Conservation (phyloP, 2,113 vertebrate genomes). For the Ondatra zibethicus region DNA sequence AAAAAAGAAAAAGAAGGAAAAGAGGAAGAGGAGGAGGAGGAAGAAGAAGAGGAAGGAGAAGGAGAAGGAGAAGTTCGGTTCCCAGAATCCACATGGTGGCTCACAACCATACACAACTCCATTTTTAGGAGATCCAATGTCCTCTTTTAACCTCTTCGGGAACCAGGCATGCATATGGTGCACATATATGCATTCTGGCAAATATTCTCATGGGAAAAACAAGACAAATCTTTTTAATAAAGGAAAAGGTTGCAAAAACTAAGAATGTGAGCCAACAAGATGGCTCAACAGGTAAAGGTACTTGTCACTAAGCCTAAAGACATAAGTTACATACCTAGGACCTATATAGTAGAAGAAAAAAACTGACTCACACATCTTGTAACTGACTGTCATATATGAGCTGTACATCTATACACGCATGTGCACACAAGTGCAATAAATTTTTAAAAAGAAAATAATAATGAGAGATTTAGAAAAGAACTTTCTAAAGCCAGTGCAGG, state of each 20-base stretch:
- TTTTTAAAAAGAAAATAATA: neutral
- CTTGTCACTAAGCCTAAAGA: neutral
- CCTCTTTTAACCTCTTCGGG: neutral
- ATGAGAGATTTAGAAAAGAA: constrained; percentile 12
- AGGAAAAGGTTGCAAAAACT: constrained; percentile 8
- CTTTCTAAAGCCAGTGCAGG: neutral
- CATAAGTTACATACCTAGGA: neutral
- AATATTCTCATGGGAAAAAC: neutral
- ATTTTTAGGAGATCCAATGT: neutral
- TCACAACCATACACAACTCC: neutral
- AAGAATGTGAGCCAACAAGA: neutral
- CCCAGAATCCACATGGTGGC: neutral
- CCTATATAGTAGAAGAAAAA: neutral
- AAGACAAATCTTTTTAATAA: neutral
- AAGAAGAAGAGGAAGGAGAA: no score
- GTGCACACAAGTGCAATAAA: no score
- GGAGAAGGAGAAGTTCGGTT: no score
- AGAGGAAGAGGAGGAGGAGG: no score
- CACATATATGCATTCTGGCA: neutral
- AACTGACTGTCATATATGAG: neutral
- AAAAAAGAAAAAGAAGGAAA: no score
- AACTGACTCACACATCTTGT: neutral
- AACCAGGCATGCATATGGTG: neutral
- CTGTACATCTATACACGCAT: neutral
- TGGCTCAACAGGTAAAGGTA: neutral